Conservation (phyloP, 2,888 invertebrate species). For the Sminthurinus aureus region DNA sequence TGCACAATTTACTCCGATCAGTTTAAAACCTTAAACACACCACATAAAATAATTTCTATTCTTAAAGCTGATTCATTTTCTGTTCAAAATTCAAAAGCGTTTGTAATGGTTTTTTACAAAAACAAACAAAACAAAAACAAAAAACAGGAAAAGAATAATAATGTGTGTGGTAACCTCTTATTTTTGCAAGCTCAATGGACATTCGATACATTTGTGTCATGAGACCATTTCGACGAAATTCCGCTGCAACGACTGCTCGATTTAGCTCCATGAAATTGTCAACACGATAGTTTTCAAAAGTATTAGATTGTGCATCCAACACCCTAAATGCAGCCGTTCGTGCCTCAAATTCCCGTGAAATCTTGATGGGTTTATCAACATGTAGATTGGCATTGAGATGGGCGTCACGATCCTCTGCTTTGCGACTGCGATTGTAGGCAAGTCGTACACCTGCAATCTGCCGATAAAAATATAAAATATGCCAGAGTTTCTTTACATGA, state of each 20-base stretch:
- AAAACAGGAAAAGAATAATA: too few species aligned
- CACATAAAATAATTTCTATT: too few species aligned
- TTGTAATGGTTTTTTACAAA: too few species aligned
- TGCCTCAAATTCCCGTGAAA: background rate
- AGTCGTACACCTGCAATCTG: background rate
- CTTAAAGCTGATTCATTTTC: too few species aligned
- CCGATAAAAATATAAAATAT: background rate
- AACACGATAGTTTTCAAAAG: background rate
- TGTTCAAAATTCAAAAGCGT: too few species aligned
- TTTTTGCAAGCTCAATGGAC: background rate
- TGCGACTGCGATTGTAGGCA: background rate
- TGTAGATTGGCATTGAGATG: too few species aligned
- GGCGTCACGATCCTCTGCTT: background rate
- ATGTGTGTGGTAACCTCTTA: background rate
- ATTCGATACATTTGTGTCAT: background rate
- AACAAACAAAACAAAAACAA: too few species aligned
- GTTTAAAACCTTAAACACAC: too few species aligned
- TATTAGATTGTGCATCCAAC: background rate
- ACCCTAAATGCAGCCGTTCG: background rate
- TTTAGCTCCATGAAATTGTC: background rate
- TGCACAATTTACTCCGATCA: too few species aligned
- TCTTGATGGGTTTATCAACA: too few species aligned
- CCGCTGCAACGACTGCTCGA: background rate
- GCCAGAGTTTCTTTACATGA: background rate
- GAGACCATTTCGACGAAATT: background rate